These are phyloP conservation scores for Oreohelix idahoensis DNA, from an alignment of 1,140 invertebrate genomes.

Conservation along the genomic window DNA sequence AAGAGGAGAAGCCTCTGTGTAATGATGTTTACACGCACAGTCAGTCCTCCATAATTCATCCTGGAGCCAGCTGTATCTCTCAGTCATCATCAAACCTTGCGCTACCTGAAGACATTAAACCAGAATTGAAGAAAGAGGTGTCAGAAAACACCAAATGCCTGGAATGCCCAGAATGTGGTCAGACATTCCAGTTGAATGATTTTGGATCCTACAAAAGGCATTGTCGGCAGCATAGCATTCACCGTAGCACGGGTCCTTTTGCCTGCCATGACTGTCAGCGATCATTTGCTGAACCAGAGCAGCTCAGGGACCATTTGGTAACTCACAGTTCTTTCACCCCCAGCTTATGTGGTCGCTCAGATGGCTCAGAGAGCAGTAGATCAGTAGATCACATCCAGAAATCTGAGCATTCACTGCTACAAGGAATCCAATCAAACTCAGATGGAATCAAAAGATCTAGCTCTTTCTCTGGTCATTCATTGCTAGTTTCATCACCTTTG, in stretches of 20 bases:
- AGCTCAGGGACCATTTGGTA: constrained; percentile 48
- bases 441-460: not conserved
- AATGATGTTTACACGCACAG: not conserved
- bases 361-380: constrained; percentile 27
- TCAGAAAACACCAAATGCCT: constrained; percentile 56
- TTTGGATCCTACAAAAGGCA: constrained; percentile 70
- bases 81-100: not conserved
- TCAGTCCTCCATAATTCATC: not conserved
- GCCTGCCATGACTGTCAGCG: constrained; percentile 48
- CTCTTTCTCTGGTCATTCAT: not conserved
- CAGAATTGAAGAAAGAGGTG: constrained; percentile 8
- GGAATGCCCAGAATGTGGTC: constrained; percentile 64
- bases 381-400: constrained; percentile 40
- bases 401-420: too few relatives aligned
- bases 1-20: not conserved
- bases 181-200: constrained; percentile 68
- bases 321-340: constrained; percentile 43
- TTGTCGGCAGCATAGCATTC: constrained; percentile 61
- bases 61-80: not conserved
- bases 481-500: not conserved
- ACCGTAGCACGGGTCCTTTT: constrained; percentile 50
- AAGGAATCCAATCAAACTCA: too few relatives aligned
- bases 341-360: constrained; percentile 36
- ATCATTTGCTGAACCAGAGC: constrained; percentile 49
- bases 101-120: not conserved